Evolutionary conservation across 2,113 vertebrate species (phyloP).

Genomic region (Lasiurus cinereus): DNA sequence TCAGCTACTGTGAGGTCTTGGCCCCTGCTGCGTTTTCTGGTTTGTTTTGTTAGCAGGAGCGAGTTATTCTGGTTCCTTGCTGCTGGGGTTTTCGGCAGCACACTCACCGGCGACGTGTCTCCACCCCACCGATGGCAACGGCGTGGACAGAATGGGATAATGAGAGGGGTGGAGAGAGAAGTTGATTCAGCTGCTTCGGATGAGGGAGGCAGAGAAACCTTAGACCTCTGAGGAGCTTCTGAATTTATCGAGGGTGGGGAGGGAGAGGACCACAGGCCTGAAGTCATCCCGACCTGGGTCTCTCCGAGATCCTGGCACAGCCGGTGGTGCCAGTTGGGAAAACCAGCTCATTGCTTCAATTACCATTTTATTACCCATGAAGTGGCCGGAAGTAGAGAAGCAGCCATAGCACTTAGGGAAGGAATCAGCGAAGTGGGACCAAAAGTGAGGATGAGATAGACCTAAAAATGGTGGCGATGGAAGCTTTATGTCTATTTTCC

Average conservation of each 20-base stretch:
- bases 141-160: conserved; percentile 74
- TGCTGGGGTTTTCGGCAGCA: conserved; percentile 76
- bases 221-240: conserved; percentile 53
- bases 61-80: conserved; percentile 82
- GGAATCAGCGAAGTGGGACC: background rate
- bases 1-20: conserved; percentile 79
- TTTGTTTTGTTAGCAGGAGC: conserved; percentile 82
- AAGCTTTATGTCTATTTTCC: background rate
- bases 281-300: background rate
- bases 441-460: conserved; percentile 14
- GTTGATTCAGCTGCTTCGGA: conserved; percentile 76
- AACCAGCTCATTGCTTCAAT: background rate
- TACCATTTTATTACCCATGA: background rate
- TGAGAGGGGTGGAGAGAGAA: conserved; percentile 72
- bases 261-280: background rate
- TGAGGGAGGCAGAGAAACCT: conserved; percentile 59
- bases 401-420: background rate
- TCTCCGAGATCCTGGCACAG: background rate
- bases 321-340: background rate
- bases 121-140: conserved; percentile 67
- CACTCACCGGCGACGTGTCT: conserved; percentile 69
- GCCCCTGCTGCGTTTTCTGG: conserved; percentile 79
- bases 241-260: background rate
- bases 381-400: background rate
- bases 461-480: conserved; percentile 25